These are phyloP conservation scores for Enteromius argenteus DNA, from an alignment of 2,797 vertebrate genomes.

Conservation along the genomic window DNA sequence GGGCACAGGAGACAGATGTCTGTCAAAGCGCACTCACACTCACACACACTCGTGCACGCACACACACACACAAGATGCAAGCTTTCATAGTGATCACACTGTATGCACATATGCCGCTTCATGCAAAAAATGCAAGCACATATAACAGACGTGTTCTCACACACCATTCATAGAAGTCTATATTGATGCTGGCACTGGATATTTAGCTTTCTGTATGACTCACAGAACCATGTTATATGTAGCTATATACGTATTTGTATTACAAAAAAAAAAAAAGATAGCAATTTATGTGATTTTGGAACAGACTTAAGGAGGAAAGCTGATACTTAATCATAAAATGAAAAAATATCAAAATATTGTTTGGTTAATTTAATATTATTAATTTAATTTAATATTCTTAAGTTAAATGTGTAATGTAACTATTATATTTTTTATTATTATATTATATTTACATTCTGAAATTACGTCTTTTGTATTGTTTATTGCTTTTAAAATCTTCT, in stretches of 20 bases:
- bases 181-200: background rate
- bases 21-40: slow-evolving; percentile 74
- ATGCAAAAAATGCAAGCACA: slow-evolving; percentile 22
- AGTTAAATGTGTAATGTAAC: no score
- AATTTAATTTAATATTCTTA: background rate
- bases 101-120: slow-evolving; percentile 27
- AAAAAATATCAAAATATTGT: background rate
- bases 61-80: slow-evolving; percentile 57
- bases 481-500: no score
- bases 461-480: no score
- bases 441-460: no score
- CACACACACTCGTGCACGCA: slow-evolving; percentile 62
- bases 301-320: background rate
- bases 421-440: no score
- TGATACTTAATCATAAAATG: background rate
- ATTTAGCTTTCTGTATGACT: background rate
- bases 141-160: slow-evolving; percentile 30
- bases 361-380: background rate
- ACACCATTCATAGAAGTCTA: background rate
- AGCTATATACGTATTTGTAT: background rate
- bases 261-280: background rate
- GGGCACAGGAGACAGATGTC: slow-evolving; percentile 87
- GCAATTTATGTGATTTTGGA: background rate
- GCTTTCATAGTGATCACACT: slow-evolving; percentile 51
- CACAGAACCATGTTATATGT: background rate